Percentiles rank a stretch among this genome's conserved stretches.
These are phyloP conservation scores for Xestia rhomboidea DNA, from an alignment of 2,888 invertebrate genomes.

Conservation along the genomic window DNA sequence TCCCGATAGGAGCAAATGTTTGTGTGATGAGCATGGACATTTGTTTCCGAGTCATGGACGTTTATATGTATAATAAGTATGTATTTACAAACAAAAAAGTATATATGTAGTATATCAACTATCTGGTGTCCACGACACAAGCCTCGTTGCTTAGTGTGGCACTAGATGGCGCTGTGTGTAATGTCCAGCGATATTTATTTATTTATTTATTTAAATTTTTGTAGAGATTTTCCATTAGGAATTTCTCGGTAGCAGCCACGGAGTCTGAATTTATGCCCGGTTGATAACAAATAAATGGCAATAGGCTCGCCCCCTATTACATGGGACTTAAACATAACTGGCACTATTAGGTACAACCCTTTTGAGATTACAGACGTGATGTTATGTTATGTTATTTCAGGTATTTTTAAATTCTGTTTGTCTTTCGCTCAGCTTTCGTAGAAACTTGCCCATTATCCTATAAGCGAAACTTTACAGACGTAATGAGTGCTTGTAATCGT, in stretches of 20 bases:
- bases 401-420: neutral
- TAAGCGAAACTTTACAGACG: neutral
- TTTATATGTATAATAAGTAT: no score
- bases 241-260: neutral
- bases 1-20: no score
- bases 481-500: neutral
- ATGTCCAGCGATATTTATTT: no score
- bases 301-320: neutral
- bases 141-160: no score
- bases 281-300: neutral
- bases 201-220: neutral
- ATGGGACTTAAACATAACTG: neutral
- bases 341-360: neutral
- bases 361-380: neutral
- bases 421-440: neutral
- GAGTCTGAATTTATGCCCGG: neutral
- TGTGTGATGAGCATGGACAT: no score
- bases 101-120: no score
- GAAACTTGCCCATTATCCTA: neutral
- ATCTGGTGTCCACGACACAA: no score
- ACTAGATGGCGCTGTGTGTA: no score
- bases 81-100: no score
- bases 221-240: neutral
- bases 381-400: neutral
- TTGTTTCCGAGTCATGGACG: no score